These are phyloP conservation scores for Odocoileus virginianus DNA, from an alignment of 2,113 vertebrate genomes.

Conservation along the genomic window DNA sequence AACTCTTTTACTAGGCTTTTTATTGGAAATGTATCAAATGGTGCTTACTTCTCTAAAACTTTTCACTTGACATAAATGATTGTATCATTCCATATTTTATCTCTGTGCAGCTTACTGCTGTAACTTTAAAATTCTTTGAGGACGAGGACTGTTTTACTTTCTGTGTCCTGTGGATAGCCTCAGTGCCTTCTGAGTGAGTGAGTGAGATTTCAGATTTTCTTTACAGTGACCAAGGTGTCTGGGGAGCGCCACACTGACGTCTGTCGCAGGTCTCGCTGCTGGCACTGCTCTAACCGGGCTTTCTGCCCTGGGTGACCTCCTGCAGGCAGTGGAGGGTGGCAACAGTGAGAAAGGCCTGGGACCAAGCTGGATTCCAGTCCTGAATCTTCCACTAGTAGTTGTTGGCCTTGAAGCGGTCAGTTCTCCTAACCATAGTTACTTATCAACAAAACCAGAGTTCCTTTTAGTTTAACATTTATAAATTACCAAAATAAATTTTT, in stretches of 20 bases:
- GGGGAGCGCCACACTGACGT: not conserved
- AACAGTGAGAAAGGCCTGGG: not conserved
- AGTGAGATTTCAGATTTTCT: not conserved
- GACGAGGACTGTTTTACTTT: not conserved
- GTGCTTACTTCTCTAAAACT: not conserved
- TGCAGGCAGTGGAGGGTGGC: not conserved
- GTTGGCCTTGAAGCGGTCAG: not conserved
- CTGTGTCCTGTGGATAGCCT: not conserved
- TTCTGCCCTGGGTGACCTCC: not conserved
- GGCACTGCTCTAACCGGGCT: not conserved
- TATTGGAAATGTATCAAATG: conserved; percentile 20
- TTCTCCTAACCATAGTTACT: not conserved
- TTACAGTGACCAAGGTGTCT: not conserved
- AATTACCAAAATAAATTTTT: not conserved
- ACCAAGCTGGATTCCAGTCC: not conserved
- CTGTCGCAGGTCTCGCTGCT: not conserved
- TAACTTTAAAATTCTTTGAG: not conserved
- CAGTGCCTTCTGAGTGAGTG: not conserved
- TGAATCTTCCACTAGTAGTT: not conserved
- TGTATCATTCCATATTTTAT: not conserved
- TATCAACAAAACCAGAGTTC: not conserved
- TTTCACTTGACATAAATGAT: conserved; percentile 3
- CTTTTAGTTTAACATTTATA: not conserved
- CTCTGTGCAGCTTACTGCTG: not conserved
- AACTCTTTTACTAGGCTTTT: not conserved